Base-by-base conservation (phyloP, 1,140 invertebrate genomes). In the Drosophila orena region DNA sequence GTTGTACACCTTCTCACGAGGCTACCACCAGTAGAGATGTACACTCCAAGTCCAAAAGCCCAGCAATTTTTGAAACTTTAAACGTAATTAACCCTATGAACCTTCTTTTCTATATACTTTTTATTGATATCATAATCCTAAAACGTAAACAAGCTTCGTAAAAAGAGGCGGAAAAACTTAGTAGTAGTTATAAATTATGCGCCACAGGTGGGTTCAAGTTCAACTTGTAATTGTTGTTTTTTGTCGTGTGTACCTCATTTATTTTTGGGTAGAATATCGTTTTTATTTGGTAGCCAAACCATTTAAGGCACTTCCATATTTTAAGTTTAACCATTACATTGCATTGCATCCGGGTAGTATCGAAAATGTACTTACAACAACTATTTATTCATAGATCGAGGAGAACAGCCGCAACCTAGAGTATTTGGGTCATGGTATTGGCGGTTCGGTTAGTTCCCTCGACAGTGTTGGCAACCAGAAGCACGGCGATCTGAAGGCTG, bases 341-440 rank as follows among this genome's bases (percentile, higher is more conserved):
- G 20, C 65, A 52, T 71, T 46, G 2, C 22, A 61, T 62, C 14
- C 14, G 0, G 3, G 2, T n/a, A 24, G 6, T 0, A 20, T 4
- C 12, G 1, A n/a, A 24, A 7, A 0, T 17, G 1, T 10, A 53
- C 30, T 72, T 38, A 57, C 30, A 27, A n/a, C 15, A n/a, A 30
- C 43, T 11, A 7, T 40, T 2, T 38, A 43, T 54, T 49, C 38
- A 60, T 93, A 99, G 98, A 99, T 99, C 93, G 98, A 99, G 94
- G 98, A 99, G 93, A 98, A 98, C 92, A 97, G 97, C 78, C 95
- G 96, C 86, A 96, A 97, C 73, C 93, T 98, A 81, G 97, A 98
- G 92, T 97, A 97, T 92, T 94, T 98, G 75, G 95, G 95, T 47
- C 96, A 96, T 65, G 95, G 95, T 76, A 95, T 96, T 92, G 95